phyloP scores from a whole-genome alignment of 2,113 vertebrate genomes.

The Sander lucioperca region DNA sequence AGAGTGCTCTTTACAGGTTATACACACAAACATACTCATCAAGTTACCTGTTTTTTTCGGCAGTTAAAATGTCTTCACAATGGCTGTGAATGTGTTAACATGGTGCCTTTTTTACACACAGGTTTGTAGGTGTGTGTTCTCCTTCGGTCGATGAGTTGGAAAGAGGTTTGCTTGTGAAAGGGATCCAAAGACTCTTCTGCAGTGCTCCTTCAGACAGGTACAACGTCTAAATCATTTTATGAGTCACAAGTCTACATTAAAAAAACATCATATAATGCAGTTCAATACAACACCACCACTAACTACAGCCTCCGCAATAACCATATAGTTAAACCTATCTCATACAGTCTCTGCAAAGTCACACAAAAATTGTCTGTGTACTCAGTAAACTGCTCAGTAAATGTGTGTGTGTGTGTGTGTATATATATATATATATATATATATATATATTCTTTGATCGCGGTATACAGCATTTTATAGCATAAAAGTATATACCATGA shows the following conservation, averaged over 20 bases:
- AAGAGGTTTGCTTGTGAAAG: conserved; percentile 77
- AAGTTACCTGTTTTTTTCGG: neutral
- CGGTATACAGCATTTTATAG: too few relatives aligned
- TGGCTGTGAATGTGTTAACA: neutral
- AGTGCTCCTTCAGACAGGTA: conserved; percentile 61
- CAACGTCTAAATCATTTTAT: neutral
- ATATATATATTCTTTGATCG: too few relatives aligned
- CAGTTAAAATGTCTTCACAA: neutral
- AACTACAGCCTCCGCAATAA: neutral
- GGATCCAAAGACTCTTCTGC: conserved; percentile 70
- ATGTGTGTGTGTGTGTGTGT: too few relatives aligned
- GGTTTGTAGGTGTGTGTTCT: conserved; percentile 83
- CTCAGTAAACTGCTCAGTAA: too few relatives aligned
- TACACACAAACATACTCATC: too few relatives aligned
- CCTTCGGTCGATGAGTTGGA: conserved; percentile 78
- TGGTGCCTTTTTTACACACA: conserved; percentile 13
- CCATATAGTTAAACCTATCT: neutral
- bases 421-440: too few relatives aligned
- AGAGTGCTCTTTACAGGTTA: conserved; percentile 91
- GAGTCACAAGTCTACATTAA: neutral
- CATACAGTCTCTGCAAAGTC: neutral
- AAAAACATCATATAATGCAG: neutral
- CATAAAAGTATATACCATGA: too few relatives aligned
- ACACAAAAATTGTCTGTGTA: too few relatives aligned
- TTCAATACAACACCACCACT: neutral